These are phyloP conservation scores for Podarcis cretensis DNA, from an alignment of 2,113 vertebrate species.

Conservation along the genomic window DNA sequence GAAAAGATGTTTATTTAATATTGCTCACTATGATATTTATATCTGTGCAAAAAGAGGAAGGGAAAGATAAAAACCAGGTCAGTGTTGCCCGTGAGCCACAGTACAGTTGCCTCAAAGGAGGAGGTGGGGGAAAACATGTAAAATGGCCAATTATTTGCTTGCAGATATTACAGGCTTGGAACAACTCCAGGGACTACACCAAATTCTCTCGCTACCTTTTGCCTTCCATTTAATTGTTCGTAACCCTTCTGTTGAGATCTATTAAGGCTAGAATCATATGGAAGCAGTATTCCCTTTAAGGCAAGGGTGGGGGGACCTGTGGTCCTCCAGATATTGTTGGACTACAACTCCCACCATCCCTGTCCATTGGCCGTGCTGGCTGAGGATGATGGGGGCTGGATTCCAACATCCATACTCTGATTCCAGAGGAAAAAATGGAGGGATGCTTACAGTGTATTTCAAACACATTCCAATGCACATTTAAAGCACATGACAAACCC, in stretches of 20 bases:
- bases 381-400: no score
- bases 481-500: no score
- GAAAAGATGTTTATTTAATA: constrained; percentile 51
- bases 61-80: constrained; percentile 54
- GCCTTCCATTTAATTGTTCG: background rate
- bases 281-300: background rate
- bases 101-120: constrained; percentile 37
- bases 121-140: constrained; percentile 20
- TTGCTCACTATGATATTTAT: constrained; percentile 46
- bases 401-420: no score
- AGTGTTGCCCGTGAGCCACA: constrained; percentile 33
- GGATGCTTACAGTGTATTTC: no score
- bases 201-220: background rate
- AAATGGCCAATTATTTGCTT: constrained; percentile 59
- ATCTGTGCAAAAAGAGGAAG: constrained; percentile 55
- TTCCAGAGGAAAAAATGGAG: no score
- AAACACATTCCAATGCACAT: no score
- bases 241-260: background rate
- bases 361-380: no score
- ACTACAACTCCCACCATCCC: no score
- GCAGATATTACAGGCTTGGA: constrained; percentile 53
- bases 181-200: constrained; percentile 42
- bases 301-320: background rate
- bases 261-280: background rate
- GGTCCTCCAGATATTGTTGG: background rate